Conservation (phyloP, 2,888 invertebrate genomes). For the Lasioglossum leucozonium region DNA sequence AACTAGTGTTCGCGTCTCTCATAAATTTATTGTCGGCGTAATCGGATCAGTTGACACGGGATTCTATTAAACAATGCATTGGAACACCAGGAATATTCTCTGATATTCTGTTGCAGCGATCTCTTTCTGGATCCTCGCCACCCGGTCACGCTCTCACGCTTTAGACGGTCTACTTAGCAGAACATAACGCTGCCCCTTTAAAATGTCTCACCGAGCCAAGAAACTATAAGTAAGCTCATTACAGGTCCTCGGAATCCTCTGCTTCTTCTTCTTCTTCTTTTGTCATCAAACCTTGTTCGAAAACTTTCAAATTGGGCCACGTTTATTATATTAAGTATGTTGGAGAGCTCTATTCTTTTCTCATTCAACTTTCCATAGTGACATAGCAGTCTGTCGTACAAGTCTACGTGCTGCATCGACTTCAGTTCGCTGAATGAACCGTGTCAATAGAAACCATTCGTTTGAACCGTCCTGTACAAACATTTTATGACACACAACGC, state of each 20-base stretch:
- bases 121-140: constrained; percentile 7
- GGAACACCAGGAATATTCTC: background rate
- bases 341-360: background rate
- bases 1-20: background rate
- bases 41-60: background rate
- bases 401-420: background rate
- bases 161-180: constrained; percentile 22
- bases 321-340: background rate
- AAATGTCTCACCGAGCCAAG: constrained; percentile 37
- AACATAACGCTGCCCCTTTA: constrained; percentile 31
- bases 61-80: background rate
- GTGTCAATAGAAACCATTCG: background rate
- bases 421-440: background rate
- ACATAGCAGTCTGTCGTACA: background rate
- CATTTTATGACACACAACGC: too few species aligned
- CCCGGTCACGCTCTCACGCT: constrained; percentile 45
- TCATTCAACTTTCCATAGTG: background rate
- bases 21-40: background rate
- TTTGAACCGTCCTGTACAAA: too few species aligned
- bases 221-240: constrained; percentile 33
- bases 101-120: constrained; percentile 11
- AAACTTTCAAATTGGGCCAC: background rate
- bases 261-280: background rate
- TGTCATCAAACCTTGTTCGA: constrained; percentile 3
- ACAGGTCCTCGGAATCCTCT: background rate